Base-by-base conservation (phyloP, 2,113 vertebrate species). In the Lepus timidus region DNA sequence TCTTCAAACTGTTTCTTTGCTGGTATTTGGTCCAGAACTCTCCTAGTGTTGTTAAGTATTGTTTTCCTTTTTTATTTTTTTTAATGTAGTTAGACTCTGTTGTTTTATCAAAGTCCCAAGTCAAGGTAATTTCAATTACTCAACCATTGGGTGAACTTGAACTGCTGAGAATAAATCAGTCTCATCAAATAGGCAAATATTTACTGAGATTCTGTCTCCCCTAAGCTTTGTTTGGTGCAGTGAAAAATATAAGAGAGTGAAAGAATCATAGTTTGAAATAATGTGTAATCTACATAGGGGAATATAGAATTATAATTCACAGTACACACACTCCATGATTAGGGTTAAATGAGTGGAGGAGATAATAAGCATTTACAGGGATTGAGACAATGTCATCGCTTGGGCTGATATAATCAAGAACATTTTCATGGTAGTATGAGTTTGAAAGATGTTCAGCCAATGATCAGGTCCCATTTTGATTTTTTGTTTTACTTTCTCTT, bases 401-500 rank as follows among this genome's bases (percentile, higher is more conserved):
- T 0, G 1, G 22, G 51, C 27, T 85, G 75, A 74, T n/a, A 25
- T 22, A 36, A 95, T 90, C 71, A 74, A 36, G 49, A 74, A 82
- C 31, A 29, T 52, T 85, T 93, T 94, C 71, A 70, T 51, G 81
- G 67, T 19, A n/a, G 49, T 64, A 62, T 51, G 33, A 83, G 16
- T 29, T 80, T 86, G 20, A 89, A 76, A 27, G 61, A 49, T 68
- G 31, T 51, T 36, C 27, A 88, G 81, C 90, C 79, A 86, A 93
- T 79, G 44, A 89, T 68, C 22, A 4, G 44, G 6, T 49, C 71
- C 64, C 33, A 22, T 31, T 82, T 58, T 93, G 13, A 8, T 58
- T 91, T 85, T 68, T 89, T 68, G 61, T 96, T 96, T 92, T 58
- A 44, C 70, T 97, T 90, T 94, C 58, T 73, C 55, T 92, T 76